Base-by-base conservation (phyloP, 1,140 invertebrate genomes). In the Heterodera carotae region DNA sequence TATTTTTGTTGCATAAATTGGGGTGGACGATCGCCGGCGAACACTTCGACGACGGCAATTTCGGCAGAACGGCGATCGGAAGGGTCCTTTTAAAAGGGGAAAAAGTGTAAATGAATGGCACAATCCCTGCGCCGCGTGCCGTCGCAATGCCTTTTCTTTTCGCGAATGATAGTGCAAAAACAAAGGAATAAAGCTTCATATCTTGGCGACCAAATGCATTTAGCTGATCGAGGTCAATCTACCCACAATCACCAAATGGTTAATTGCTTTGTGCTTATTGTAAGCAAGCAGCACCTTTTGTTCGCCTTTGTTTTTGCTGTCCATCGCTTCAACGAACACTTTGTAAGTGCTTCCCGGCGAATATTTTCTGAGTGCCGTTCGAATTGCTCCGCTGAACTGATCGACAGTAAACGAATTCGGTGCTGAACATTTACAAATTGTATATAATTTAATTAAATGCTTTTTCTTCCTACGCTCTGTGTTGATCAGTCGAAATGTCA, bases 401-500 rank as follows among this genome's bases (percentile, higher is more conserved):
- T 86, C 85, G n/a, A 86, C 79, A 39, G 76, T 68, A 69, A 86
- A 86, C 15, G 75, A 76, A 43, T 80, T 82, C 18, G 81, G 53
- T 15, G 85, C 86, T 86, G 74, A 84, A 85, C 76, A 68, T 33
- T 69, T n/a, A 36, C 59, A 76, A 78, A 25, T 76, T 62, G 74
- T 60, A 27, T 31, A 33, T 5, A 31, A 2, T 75, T 29, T 15
- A 78, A 18, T 10, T 25, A 12, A 12, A 6, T 18, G 6, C 10
- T 2, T 29, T 10, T 18, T 29, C 39, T 53, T 72, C 83, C 80
- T 77, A 86, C 85, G 86, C 64, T 88, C 84, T 18, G 83, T 82
- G 81, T 88, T 88, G 69, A 86, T 87, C 43, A 87, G 76, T 56
- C 77, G 68, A 69, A 81, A 86, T 5, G 81, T 76, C 33, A 87